Evolutionary conservation across 2,888 invertebrate genomes (phyloP), one percentile per base, ranked within the genome.

Genomic region (Punctoribates punctum): DNA sequence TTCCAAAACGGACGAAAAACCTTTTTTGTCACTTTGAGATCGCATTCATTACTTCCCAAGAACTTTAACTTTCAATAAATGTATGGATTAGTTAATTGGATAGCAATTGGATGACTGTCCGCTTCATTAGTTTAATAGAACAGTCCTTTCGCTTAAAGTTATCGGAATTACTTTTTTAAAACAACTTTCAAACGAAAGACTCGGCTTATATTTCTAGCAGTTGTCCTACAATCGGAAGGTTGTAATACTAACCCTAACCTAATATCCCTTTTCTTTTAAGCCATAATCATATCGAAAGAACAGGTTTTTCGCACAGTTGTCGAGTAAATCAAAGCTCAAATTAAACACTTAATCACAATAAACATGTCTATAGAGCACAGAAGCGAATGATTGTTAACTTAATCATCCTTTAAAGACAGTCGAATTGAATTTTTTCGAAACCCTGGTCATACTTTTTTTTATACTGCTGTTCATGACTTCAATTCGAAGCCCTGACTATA

Each of bases 181-280:
- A 34, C 34, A 34, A 51, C 51, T 17, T 51, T 51, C 17, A 20
- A 8, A 34, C 34, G 34, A 34, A 34, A n/a, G n/a, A n/a, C n/a
- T n/a, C 20, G n/a, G n/a, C 60, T 17, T 48, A 27, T 34, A 62
- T 62, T 29, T 62, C 23, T 6, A 62, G 62, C 17, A 15, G 2
- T 54, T 62, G 62, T 62, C 62, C 20, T 62, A 62, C 62, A 29
- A 27, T 29, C 8, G 27, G 25, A 27, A 9, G 27, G 29, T 8
- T 27, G 62, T 34, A 27, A 62, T 27, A 62, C 62, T 62, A 62
- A 62, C 62, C 62, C 23, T 62, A 62, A 62, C 62, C 62, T 62
- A 62, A 62, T 51, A 51, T 62, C 62, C 62, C 62, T 27, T 27
- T 62, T 23, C 62, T 25, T 60, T 60, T 27, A 11, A 62, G 62